Percentiles rank a stretch among this genome's conserved stretches.
Conservation (phyloP, 2,113 vertebrate genomes). For the Lipophrys pholis region DNA sequence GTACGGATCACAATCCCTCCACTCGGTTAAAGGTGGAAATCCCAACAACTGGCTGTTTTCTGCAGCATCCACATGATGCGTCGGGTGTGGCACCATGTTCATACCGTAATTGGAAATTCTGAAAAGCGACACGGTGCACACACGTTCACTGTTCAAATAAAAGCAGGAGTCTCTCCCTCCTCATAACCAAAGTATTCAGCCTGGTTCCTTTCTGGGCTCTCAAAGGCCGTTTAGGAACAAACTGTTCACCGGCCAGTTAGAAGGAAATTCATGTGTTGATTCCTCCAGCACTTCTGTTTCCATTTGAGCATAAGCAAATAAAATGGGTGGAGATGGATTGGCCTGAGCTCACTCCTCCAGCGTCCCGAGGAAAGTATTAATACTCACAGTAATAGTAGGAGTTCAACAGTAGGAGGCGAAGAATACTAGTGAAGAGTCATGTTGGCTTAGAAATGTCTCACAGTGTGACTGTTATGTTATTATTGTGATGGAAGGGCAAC, state of each 20-base stretch:
- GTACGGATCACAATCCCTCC: conserved; percentile 10
- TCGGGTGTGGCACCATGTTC: conserved; percentile 42
- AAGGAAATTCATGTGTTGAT: conserved; percentile 59
- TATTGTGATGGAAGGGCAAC: too few relatives aligned
- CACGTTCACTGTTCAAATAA: conserved; percentile 51
- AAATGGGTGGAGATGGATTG: conserved; percentile 40
- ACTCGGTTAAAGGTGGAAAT: neutral
- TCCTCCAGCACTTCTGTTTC: conserved; percentile 53
- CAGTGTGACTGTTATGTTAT: too few relatives aligned
- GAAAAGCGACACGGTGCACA: conserved; percentile 45
- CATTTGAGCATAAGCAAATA: conserved; percentile 42
- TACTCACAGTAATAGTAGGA: conserved; percentile 21
- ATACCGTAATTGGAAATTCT: conserved; percentile 65
- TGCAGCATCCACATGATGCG: conserved; percentile 21
- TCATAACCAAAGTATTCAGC: conserved; percentile 55
- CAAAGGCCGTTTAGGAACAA: conserved; percentile 68
- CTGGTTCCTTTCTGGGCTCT: conserved; percentile 28
- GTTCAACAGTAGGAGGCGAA: conserved; percentile 21
- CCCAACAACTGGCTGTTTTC: conserved; percentile 2
- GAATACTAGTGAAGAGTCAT: conserved; percentile 13
- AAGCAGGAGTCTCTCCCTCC: conserved; percentile 41
- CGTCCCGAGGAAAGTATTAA: conserved; percentile 62
- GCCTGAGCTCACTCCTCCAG: conserved; percentile 27
- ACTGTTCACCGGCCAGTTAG: conserved; percentile 51
- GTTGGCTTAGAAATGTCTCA: too few relatives aligned